Evolutionary conservation across 1,140 invertebrate genomes (phyloP).

Genomic region (Achatina immaculata): DNA sequence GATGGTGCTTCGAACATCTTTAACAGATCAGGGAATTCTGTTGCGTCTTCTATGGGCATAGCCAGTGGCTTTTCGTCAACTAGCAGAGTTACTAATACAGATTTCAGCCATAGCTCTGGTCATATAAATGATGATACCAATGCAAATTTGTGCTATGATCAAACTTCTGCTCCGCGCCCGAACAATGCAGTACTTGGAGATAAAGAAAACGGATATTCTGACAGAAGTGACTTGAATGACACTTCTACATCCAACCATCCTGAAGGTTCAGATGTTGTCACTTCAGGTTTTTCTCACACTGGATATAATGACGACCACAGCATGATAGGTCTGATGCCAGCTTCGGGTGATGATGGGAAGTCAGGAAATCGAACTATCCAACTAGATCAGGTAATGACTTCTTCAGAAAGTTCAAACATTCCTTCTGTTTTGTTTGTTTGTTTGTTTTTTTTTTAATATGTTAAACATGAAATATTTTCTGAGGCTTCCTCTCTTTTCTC

Average conservation of each 20-base stretch:
- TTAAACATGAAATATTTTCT: too few relatives aligned
- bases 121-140: not conserved
- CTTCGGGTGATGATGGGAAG: not conserved
- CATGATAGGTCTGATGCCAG: not conserved
- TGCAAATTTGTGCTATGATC: slow-evolving; percentile 2
- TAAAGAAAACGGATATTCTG: not conserved
- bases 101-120: slow-evolving; percentile 8
- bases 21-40: not conserved
- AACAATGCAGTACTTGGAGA: not conserved
- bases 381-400: not conserved
- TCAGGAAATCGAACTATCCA: not conserved
- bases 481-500: too few relatives aligned
- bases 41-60: not conserved
- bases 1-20: not conserved
- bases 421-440: too few relatives aligned
- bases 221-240: not conserved
- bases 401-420: too few relatives aligned
- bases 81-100: not conserved
- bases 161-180: not conserved
- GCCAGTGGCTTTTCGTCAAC: not conserved
- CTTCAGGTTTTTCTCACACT: not conserved
- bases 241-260: not conserved
- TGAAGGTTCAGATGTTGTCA: not conserved
- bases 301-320: not conserved
- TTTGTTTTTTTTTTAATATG: too few relatives aligned